A percentile compares a stretch with the other conserved stretches of the same genome.
Conservation (phyloP, 1,140 invertebrate genomes). For the Cotesia typhae region DNA sequence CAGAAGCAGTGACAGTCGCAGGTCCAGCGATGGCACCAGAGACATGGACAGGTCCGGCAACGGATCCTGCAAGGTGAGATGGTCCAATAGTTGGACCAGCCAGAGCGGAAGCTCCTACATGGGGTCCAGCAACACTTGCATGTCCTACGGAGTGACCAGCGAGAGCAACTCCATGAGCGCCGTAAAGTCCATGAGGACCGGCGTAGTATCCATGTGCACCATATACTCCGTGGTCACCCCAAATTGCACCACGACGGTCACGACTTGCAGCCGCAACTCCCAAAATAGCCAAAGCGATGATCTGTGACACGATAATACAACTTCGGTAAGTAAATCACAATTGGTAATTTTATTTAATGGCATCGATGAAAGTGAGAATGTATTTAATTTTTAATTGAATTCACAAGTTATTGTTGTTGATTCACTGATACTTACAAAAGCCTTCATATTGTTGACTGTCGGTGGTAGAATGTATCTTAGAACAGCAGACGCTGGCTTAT, state of each 20-base stretch:
- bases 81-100: slow-evolving; percentile 57
- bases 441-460: slow-evolving; percentile 61
- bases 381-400: too few relatives aligned
- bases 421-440: slow-evolving; percentile 61
- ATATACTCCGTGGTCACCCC: slow-evolving; percentile 43
- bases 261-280: slow-evolving; percentile 46
- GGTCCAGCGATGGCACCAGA: slow-evolving; percentile 61
- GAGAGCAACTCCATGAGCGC: slow-evolving; percentile 55
- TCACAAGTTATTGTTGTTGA: slow-evolving; percentile 11
- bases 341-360: too few relatives aligned
- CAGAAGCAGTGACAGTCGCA: slow-evolving; percentile 58
- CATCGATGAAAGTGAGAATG: too few relatives aligned
- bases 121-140: slow-evolving; percentile 54
- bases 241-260: slow-evolving; percentile 44
- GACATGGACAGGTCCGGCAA: slow-evolving; percentile 57
- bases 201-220: slow-evolving; percentile 33
- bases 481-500: slow-evolving; percentile 56
- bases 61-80: slow-evolving; percentile 54
- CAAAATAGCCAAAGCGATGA: slow-evolving; percentile 42
- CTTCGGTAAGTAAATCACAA: slow-evolving; percentile 4
- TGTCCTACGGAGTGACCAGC: slow-evolving; percentile 55
- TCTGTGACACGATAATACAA: slow-evolving; percentile 35
- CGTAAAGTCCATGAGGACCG: slow-evolving; percentile 48
- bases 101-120: slow-evolving; percentile 49
- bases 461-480: slow-evolving; percentile 56